Conservation (phyloP, 1,140 invertebrate species). For the Antheraea pernyi region DNA sequence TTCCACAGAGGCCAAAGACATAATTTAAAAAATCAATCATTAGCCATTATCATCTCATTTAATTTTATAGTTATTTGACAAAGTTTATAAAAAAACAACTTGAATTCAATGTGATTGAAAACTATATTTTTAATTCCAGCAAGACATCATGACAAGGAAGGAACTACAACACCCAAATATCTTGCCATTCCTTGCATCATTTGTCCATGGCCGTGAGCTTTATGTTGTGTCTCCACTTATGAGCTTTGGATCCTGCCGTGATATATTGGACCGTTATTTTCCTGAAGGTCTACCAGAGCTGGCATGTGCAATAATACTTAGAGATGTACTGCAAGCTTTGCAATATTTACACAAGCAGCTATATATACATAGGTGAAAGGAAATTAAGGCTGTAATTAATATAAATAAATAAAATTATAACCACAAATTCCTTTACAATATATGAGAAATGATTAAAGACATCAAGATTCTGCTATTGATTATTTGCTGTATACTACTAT, state of each 20-base stretch:
- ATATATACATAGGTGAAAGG: conserved; percentile 89
- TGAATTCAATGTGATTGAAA: too few species aligned
- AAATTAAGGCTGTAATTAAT: background rate
- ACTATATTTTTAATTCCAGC: conserved; percentile 57
- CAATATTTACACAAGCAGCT: conserved; percentile 92
- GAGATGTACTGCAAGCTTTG: conserved; percentile 88
- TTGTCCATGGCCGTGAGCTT: conserved; percentile 86
- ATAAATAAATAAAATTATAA: too few species aligned
- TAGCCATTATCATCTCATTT: too few species aligned
- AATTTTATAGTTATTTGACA: too few species aligned
- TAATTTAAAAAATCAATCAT: too few species aligned
- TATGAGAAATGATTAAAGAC: too few species aligned
- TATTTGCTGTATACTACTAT: too few species aligned
- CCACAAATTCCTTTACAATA: too few species aligned
- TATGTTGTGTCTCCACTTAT: conserved; percentile 90
- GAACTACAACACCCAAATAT: conserved; percentile 89
- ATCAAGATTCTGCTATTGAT: too few species aligned
- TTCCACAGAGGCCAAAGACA: too few species aligned
- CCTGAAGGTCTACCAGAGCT: conserved; percentile 88
- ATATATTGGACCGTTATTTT: conserved; percentile 89
- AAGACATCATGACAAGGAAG: conserved; percentile 87
- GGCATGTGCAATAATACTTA: conserved; percentile 88
- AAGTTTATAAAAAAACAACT: too few species aligned
- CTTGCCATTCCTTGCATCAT: conserved; percentile 85
- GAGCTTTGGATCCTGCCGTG: conserved; percentile 89